These are phyloP conservation scores for Halictus quadricinctus DNA, from an alignment of 2,888 invertebrate species.

Conservation along the genomic window DNA sequence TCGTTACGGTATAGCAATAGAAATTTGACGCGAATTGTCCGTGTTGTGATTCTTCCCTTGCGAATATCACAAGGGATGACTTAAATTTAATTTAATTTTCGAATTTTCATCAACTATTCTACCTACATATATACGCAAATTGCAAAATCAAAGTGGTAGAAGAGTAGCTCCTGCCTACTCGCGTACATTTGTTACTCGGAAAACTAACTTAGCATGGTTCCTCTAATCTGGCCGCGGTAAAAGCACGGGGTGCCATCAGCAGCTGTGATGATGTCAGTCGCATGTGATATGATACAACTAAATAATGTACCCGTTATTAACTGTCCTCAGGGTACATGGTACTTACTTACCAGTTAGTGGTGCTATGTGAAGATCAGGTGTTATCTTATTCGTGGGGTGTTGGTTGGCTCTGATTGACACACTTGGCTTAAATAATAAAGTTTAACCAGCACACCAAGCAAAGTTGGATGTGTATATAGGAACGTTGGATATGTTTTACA, in stretches of 20 bases:
- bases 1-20: slow-evolving; percentile 76
- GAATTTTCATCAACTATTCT: slow-evolving; percentile 9
- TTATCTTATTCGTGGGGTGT: slow-evolving; percentile 75
- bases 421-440: slow-evolving; percentile 74
- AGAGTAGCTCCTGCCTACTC: slow-evolving; percentile 46
- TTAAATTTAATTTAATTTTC: slow-evolving; percentile 26
- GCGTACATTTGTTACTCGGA: slow-evolving; percentile 54
- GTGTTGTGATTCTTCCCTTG: slow-evolving; percentile 11
- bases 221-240: slow-evolving; percentile 76
- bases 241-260: slow-evolving; percentile 76
- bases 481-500: slow-evolving; percentile 24
- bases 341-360: slow-evolving; percentile 67
- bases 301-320: slow-evolving; percentile 74
- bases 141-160: slow-evolving; percentile 37
- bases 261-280: slow-evolving; percentile 76
- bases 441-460: slow-evolving; percentile 67
- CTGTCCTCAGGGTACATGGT: slow-evolving; percentile 72
- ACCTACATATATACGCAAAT: slow-evolving; percentile 47
- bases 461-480: slow-evolving; percentile 60
- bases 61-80: slow-evolving; percentile 27
- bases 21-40: slow-evolving; percentile 41
- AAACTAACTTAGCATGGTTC: slow-evolving; percentile 80
- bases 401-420: slow-evolving; percentile 77
- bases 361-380: slow-evolving; percentile 71
- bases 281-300: slow-evolving; percentile 79